Base-by-base conservation (phyloP, 1,140 invertebrate genomes). In the Brachionus rotundiformis region DNA sequence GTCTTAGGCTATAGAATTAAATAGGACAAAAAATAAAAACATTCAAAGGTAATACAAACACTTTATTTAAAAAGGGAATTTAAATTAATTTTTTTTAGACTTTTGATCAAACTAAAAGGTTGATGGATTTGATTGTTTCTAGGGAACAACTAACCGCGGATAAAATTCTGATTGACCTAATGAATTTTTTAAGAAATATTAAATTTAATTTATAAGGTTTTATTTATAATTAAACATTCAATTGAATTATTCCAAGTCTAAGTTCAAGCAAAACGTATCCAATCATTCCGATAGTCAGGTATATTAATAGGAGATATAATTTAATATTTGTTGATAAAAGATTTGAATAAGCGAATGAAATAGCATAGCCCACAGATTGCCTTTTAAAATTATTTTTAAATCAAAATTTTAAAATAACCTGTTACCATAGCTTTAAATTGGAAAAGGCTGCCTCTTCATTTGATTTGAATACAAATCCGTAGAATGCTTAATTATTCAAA, bases 391-490 rank as follows among this genome's bases (percentile, higher is more conserved):
- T n/a, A n/a, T 94, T 85, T 96, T 29, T 41, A 83, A 76, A 61
- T 73, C 13, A 96, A 0, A 95, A 95, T n/a, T 92, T 25, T 0
- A 16, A 79, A 61, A 8, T 27, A 54, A 93, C 94, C 88, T 97
- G 5, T 49, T 79, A 95, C 86, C 86, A 87, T 3, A 98, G 91
- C 39, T 95, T 91, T 87, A 94, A 98, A 88, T 96, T 97, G 81
- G 95, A 95, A 90, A 98, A 98, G 0, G 95, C 95, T 0, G 95
- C 94, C 88, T 98, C 95, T 85, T 95, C 94, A 88, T 95, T 94
- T 36, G 93, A 90, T 83, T 93, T 89, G 88, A 96, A 97, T 25
- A 97, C 88, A 8, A 94, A 92, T 23, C 95, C 94, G 86, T 97
- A 97, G 39, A 98, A 89, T 82, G 94, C 94, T 95, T 90, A 0